Evolutionary conservation across 2,797 vertebrate species (phyloP).

Genomic region (Arnoldichthys spilopterus): DNA sequence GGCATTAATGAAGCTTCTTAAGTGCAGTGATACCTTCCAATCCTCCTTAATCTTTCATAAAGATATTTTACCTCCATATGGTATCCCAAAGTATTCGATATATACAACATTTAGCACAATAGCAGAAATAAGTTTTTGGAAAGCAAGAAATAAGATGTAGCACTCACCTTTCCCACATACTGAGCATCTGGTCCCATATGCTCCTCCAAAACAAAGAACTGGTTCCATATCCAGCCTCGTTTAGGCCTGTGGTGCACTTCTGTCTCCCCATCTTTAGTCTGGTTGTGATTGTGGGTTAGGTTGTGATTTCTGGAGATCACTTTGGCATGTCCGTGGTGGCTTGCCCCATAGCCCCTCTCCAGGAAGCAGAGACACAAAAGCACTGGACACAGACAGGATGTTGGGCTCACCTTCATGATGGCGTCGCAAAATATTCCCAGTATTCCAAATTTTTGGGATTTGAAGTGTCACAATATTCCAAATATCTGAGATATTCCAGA

Average conservation of each 20-base stretch:
- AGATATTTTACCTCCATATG: not conserved
- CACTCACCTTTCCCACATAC: constrained; percentile 93
- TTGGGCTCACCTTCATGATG: constrained; percentile 93
- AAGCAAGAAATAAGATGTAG: not conserved
- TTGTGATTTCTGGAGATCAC: constrained; percentile 64
- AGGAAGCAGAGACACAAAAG: constrained; percentile 97
- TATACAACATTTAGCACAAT: too few species aligned
- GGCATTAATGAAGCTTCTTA: not conserved
- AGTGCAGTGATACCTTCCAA: not conserved
- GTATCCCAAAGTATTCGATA: not conserved
- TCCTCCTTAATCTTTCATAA: not conserved
- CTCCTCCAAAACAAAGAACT: constrained; percentile 99
- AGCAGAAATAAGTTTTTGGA: not conserved
- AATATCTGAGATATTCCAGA: constrained; percentile 44
- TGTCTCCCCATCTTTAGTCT: constrained; percentile 91
- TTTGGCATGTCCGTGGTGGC: constrained; percentile 83
- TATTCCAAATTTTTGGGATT: constrained; percentile 47
- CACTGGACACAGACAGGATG: constrained; percentile 91
- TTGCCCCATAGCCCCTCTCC: constrained; percentile 86
- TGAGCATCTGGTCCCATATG: constrained; percentile 96
- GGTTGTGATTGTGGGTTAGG: constrained; percentile 82
- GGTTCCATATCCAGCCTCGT: constrained; percentile 99
- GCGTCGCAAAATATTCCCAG: constrained; percentile 48
- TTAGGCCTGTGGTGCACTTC: constrained; percentile 98
- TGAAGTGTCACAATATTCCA: constrained; percentile 49